phyloP scores from a whole-genome alignment of 1,140 invertebrate species.

The Cotesia vestalis region DNA sequence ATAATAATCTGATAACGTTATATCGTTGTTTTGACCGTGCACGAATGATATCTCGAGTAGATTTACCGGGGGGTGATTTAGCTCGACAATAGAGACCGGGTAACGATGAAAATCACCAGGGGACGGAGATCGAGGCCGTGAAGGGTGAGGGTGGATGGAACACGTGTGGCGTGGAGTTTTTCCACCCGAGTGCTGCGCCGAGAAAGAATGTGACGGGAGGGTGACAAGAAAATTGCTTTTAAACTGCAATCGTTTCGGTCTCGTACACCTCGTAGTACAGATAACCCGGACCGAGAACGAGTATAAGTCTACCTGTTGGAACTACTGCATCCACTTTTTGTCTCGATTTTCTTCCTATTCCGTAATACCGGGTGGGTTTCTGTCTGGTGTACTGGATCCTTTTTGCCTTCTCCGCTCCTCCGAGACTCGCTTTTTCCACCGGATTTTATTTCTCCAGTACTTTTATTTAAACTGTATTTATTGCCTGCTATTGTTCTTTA shows the following conservation, averaged over 20 bases:
- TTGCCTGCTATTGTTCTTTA: too few species aligned
- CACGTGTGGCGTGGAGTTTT: slow-evolving; percentile 10
- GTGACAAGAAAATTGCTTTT: slow-evolving; percentile 44
- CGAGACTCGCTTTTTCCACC: too few species aligned
- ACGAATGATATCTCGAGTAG: neutral
- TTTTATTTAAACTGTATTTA: too few species aligned
- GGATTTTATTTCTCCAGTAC: too few species aligned
- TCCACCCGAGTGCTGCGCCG: neutral
- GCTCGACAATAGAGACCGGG: neutral
- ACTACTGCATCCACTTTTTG: slow-evolving; percentile 29
- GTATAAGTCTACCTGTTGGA: slow-evolving; percentile 43
- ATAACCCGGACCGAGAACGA: too few species aligned
- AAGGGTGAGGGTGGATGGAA: too few species aligned
- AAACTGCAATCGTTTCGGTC: slow-evolving; percentile 42
- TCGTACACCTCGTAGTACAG: neutral
- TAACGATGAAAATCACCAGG: slow-evolving; percentile 7
- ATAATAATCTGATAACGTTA: neutral
- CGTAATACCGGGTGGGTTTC: neutral
- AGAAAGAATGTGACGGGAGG: slow-evolving; percentile 34
- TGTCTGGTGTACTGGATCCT: too few species aligned
- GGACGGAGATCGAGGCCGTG: neutral
- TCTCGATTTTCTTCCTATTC: neutral
- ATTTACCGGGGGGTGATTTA: neutral
- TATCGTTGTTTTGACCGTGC: neutral
- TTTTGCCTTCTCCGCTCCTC: too few species aligned